These are phyloP conservation scores for Anguilla marmorata DNA, from an alignment of 2,797 vertebrate species.

Conservation along the genomic window DNA sequence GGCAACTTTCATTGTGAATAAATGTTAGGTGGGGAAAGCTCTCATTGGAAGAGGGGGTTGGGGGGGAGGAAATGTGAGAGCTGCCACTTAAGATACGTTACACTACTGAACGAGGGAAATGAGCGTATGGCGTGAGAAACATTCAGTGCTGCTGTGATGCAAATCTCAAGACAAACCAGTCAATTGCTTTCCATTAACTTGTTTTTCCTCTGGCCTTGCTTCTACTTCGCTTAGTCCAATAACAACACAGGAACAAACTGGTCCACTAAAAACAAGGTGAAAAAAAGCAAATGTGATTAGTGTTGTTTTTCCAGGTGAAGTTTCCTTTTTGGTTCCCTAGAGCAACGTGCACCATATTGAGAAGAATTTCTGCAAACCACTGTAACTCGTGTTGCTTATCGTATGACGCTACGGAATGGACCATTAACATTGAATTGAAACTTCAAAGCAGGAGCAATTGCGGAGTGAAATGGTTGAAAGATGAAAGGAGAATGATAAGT, in stretches of 20 bases:
- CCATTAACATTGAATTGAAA: not conserved
- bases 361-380: not conserved
- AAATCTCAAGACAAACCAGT: not conserved
- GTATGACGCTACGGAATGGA: not conserved
- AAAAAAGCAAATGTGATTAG: not conserved
- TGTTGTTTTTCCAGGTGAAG: not conserved
- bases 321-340: not conserved
- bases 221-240: not conserved
- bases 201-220: conserved; percentile 5
- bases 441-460: not conserved
- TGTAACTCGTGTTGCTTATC: not conserved
- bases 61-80: not conserved
- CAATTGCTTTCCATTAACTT: conserved; percentile 7
- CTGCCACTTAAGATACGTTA: not conserved
- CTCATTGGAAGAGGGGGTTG: not conserved
- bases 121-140: not conserved
- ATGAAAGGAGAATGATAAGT: not conserved
- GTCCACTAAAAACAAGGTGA: not conserved
- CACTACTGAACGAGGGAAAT: not conserved
- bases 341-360: not conserved
- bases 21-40: not conserved
- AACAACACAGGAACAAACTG: not conserved
- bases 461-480: not conserved
- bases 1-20: not conserved
- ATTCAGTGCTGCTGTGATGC: not conserved